phyloP scores from a whole-genome alignment of 2,113 vertebrate species.

The Monarcha castaneiventris region DNA sequence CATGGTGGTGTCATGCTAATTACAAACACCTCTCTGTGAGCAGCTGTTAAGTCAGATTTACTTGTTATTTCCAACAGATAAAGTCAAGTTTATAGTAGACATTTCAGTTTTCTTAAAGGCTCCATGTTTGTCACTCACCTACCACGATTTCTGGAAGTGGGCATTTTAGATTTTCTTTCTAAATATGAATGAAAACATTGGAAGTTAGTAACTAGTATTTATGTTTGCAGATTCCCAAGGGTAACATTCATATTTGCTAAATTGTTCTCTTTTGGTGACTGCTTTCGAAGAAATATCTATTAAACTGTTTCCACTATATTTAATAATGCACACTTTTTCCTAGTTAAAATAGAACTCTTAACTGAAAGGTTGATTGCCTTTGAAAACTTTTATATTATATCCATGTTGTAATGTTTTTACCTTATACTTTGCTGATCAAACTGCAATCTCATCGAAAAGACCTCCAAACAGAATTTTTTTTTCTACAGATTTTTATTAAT shows the following conservation, averaged over 20 bases:
- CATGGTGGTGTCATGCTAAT: neutral
- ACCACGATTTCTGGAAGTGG: neutral
- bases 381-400: neutral
- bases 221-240: neutral
- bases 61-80: neutral
- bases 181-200: neutral
- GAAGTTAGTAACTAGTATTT: neutral
- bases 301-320: neutral
- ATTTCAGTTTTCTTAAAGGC: neutral
- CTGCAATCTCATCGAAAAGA: neutral
- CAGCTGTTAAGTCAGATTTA: neutral
- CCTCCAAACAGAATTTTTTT: neutral
- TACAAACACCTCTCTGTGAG: neutral
- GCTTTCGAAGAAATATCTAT: neutral
- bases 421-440: neutral
- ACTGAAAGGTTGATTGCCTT: neutral
- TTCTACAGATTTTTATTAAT: neutral
- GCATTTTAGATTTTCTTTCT: neutral
- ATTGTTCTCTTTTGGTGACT: neutral
- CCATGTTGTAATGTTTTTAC: neutral
- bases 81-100: neutral
- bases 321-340: neutral
- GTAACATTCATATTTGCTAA: neutral
- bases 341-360: neutral
- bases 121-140: neutral